Evolutionary conservation across 2,797 vertebrate species (phyloP).

Genomic region (Argyrosomus regius): DNA sequence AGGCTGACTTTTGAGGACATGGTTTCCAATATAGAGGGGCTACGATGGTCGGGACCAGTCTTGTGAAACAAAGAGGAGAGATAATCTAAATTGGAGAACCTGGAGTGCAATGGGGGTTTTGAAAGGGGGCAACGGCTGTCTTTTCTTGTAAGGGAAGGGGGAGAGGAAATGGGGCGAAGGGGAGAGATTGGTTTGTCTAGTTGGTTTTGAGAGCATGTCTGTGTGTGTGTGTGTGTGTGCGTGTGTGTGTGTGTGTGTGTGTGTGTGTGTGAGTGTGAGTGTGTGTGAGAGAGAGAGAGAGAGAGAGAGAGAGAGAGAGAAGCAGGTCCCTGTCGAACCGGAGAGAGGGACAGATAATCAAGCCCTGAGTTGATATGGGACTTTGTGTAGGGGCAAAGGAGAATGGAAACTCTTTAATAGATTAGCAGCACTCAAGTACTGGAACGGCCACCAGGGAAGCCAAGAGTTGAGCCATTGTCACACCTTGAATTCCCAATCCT

Average conservation of each 20-base stretch:
- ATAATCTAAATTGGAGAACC: conserved; percentile 76
- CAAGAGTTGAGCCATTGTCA: conserved; percentile 58
- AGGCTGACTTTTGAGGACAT: conserved; percentile 25
- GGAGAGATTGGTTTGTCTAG: conserved; percentile 65
- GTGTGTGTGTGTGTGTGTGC: conserved; percentile 14
- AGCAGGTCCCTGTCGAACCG: conserved; percentile 29
- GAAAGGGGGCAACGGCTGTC: conserved; percentile 38
- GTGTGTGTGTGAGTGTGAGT: conserved; percentile 20
- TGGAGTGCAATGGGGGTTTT: conserved; percentile 52
- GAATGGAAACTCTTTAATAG: conserved; percentile 80
- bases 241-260: conserved; percentile 11
- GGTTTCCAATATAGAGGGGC: conserved; percentile 16
- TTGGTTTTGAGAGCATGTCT: conserved; percentile 39
- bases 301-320: conserved; percentile 21
- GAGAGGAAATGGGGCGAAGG: conserved; percentile 47
- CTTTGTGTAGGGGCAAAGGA: conserved; percentile 67
- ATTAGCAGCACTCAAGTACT: conserved; percentile 74
- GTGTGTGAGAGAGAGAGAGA: neutral
- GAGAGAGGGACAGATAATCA: conserved; percentile 78
- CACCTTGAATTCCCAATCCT: conserved; percentile 61
- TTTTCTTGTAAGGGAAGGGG: conserved; percentile 43
- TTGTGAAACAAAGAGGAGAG: conserved; percentile 64
- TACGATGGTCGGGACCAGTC: conserved; percentile 53
- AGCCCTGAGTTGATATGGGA: conserved; percentile 71
- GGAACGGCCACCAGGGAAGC: conserved; percentile 71